Base-by-base conservation (phyloP, 2,888 invertebrate genomes). In the Nyleta sp. region DNA sequence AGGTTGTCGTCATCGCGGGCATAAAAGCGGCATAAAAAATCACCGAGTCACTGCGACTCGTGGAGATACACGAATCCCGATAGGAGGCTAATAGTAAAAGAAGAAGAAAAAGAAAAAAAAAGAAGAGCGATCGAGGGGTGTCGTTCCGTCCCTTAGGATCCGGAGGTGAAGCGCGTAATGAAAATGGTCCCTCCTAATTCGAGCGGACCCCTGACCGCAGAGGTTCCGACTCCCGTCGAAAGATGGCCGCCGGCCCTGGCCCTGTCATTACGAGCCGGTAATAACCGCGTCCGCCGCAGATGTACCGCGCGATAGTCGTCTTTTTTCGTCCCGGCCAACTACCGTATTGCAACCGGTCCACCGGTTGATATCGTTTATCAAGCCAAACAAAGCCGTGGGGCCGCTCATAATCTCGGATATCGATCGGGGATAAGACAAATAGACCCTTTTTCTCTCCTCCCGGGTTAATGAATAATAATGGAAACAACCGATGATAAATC, bases 111-210 rank as follows among this genome's bases (percentile, higher is more conserved):
- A 11, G 28, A 17, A 48, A 24, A 33, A 40, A 46, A 53, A 31
- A 40, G 65, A 72, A 52, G 60, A 67, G 53, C 48, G 60, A 64
- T 76, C 59, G 71, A 67, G 42, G 77, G 76, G 52, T 40, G 33
- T 70, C 71, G 13, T 44, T 65, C 55, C 59, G 68, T 55, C 78
- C 62, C 78, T 64, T 33, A 57, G 70, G 50, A 62, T 50, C 13
- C 24, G 44, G 80, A 72, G 80, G 80, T 70, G 76, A 83, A 82
- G 78, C 72, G 71, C 84, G 83, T 87, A 87, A 87, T 88, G 88
- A 87, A 87, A 88, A 88, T 87, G 82, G 84, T 81, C 84, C 84
- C 84, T 85, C 79, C 87, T 87, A 87, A 88, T 88, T 88, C 84
- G 77, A 62, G 81, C 70, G 84, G 84, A 84, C 86, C 86, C 85